These are phyloP conservation scores for Lochmaea capreae DNA, from an alignment of 2,888 invertebrate species.

Conservation along the genomic window DNA sequence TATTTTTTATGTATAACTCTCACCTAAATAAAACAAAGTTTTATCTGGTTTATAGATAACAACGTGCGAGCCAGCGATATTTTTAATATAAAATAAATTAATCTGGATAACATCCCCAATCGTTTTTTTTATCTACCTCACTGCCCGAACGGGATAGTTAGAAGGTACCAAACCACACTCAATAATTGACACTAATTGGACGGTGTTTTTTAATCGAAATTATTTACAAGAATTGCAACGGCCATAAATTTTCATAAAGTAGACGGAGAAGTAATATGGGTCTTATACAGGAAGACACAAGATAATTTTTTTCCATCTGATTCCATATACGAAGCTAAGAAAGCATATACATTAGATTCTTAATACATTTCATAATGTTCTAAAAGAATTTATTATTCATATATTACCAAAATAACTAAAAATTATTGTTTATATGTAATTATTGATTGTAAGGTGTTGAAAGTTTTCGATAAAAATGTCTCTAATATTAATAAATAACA, in stretches of 20 bases:
- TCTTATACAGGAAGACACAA: constrained; percentile 26
- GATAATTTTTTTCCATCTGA: neutral
- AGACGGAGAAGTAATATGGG: constrained; percentile 36
- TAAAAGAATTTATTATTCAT: too few relatives aligned
- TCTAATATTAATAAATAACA: neutral
- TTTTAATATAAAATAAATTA: neutral
- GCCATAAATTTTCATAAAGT: constrained; percentile 39
- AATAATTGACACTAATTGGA: constrained; percentile 43
- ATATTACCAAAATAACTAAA: too few relatives aligned
- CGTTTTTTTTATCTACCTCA: constrained; percentile 24
- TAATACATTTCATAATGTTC: too few relatives aligned
- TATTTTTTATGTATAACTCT: too few relatives aligned
- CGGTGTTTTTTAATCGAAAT: constrained; percentile 40
- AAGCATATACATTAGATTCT: neutral
- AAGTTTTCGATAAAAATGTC: too few relatives aligned
- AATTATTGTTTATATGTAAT: too few relatives aligned
- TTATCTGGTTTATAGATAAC: too few relatives aligned
- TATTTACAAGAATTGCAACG: constrained; percentile 38
- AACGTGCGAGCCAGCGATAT: too few relatives aligned
- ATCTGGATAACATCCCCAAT: neutral
- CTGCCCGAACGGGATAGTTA: constrained; percentile 34
- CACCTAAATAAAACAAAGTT: too few relatives aligned
- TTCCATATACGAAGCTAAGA: neutral
- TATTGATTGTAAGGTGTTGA: too few relatives aligned
- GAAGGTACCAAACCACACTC: constrained; percentile 30